Evolutionary conservation across 1,140 invertebrate genomes (phyloP).

Genomic region (Papilio helenus): DNA sequence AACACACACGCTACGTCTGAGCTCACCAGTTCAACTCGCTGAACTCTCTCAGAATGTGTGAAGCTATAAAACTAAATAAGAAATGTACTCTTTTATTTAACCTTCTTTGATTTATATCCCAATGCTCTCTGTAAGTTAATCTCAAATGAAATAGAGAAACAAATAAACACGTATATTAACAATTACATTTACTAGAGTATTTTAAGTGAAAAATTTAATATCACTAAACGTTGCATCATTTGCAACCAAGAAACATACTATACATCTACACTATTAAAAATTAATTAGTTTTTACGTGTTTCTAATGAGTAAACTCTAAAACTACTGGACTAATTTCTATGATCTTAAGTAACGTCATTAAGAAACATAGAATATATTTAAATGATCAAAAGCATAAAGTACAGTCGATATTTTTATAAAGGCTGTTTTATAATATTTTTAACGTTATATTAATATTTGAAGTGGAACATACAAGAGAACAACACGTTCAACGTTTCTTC

Average conservation of each 20-base stretch:
- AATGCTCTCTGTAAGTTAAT: background rate
- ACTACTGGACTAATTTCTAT: background rate
- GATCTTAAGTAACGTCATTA: too few species aligned
- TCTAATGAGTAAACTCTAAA: background rate
- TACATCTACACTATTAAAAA: too few species aligned
- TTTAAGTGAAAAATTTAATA: too few species aligned
- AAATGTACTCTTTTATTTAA: slow-evolving; percentile 28
- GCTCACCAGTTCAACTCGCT: background rate
- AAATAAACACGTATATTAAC: background rate
- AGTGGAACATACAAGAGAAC: background rate
- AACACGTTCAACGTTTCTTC: background rate
- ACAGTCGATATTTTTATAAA: too few species aligned
- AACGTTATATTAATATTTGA: background rate
- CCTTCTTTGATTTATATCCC: slow-evolving; percentile 22
- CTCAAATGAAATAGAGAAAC: background rate
- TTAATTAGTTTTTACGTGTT: too few species aligned
- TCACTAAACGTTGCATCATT: too few species aligned
- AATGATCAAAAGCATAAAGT: too few species aligned
- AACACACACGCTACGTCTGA: slow-evolving; percentile 6
- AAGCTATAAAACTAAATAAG: slow-evolving; percentile 29
- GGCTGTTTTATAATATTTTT: background rate
- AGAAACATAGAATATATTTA: too few species aligned
- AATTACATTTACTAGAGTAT: too few species aligned
- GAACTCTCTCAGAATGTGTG: background rate
- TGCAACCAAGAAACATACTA: too few species aligned